Conservation (phyloP, 2,113 vertebrate genomes). For the Solea solea region DNA sequence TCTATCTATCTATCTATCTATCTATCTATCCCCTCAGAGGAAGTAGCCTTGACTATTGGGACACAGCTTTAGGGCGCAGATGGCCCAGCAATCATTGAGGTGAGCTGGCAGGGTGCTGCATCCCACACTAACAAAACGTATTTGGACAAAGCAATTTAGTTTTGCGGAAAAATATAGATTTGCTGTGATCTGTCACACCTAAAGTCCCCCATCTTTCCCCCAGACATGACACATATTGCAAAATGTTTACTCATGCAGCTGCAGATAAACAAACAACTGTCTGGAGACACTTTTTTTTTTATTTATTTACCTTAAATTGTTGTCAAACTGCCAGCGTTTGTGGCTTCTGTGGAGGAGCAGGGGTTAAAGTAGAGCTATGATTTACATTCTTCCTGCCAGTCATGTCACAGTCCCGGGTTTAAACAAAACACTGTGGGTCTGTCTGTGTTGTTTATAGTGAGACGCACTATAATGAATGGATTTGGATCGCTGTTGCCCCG, state of each 20-base stretch:
- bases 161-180: no score
- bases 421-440: constrained; percentile 28
- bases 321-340: constrained; percentile 24
- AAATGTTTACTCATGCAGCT: constrained; percentile 30
- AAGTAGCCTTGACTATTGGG: no score
- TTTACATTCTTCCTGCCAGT: constrained; percentile 48
- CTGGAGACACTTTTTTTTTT: not conserved
- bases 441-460: constrained; percentile 48
- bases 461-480: constrained; percentile 16
- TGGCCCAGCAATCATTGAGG: no score
- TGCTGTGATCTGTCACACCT: not conserved
- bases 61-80: no score
- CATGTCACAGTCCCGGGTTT: constrained; percentile 30
- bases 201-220: constrained; percentile 2
- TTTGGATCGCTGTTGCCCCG: constrained; percentile 30
- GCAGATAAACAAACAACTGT: constrained; percentile 22
- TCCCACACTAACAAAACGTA: no score
- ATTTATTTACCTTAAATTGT: constrained; percentile 40
- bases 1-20: no score
- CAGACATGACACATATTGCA: constrained; percentile 12
- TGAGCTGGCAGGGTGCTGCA: no score
- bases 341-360: constrained; percentile 25
- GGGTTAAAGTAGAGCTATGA: constrained; percentile 37
- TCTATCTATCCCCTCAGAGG: no score
- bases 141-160: no score